Evolutionary conservation across 1,140 invertebrate species (phyloP).

Genomic region (Lepidurus packardi): DNA sequence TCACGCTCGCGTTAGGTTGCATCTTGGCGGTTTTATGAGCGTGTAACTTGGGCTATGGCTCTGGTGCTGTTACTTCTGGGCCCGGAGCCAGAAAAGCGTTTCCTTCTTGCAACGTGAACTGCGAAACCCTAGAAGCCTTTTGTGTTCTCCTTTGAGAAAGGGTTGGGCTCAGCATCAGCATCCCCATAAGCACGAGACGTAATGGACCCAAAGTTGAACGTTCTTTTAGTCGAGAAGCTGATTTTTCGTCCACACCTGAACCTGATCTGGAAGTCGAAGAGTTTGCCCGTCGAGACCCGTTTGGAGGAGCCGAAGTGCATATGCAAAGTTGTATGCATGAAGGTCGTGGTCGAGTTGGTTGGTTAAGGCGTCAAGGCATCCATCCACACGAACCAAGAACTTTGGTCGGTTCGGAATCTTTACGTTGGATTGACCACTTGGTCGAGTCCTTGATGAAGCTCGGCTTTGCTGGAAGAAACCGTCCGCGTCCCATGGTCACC

Average conservation of each 20-base stretch:
- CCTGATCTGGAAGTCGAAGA: slow-evolving; percentile 13
- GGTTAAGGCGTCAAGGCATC: slow-evolving; percentile 10
- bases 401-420: slow-evolving; percentile 13
- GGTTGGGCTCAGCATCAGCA: slow-evolving; percentile 8
- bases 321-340: slow-evolving; percentile 14
- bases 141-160: neutral
- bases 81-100: slow-evolving; percentile 13
- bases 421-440: slow-evolving; percentile 1
- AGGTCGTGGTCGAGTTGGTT: slow-evolving; percentile 12
- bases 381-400: neutral
- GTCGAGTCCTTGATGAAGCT: neutral
- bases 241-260: slow-evolving; percentile 16
- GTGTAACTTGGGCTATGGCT: slow-evolving; percentile 1
- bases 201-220: neutral
- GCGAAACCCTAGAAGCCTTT: slow-evolving; percentile 21
- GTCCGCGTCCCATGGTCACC: neutral
- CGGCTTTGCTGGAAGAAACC: neutral
- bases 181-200: neutral
- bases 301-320: neutral
- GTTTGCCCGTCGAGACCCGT: slow-evolving; percentile 8
- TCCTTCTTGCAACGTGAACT: slow-evolving; percentile 18
- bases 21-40: slow-evolving; percentile 13
- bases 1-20: slow-evolving; percentile 12
- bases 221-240: neutral
- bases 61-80: slow-evolving; percentile 17